Evolutionary conservation across 2,113 vertebrate genomes (phyloP), one percentile per base, ranked within the genome.

Genomic region (Paratilapia polleni): DNA sequence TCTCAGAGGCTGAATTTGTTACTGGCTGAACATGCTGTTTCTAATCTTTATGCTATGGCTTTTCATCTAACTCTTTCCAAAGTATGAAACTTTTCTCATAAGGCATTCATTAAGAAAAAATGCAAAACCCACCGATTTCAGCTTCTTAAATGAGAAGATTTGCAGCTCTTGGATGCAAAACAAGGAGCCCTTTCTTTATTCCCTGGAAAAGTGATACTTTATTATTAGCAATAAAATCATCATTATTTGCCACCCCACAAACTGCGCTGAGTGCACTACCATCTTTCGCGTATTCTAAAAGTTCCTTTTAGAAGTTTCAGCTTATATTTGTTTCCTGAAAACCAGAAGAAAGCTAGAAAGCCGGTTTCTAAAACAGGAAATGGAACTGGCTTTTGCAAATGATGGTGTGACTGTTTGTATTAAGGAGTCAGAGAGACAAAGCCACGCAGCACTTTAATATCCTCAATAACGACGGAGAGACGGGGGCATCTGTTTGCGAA

Each of bases 401-500:
- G 84, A 81, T 41, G 70, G 34, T 24, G 60, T 84, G 26, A 14
- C 49, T 61, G 78, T 90, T 79, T 88, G 78, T 85, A 57, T 61
- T 88, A 77, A 63, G 80, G 75, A 89, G 70, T 63, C 78, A 70
- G 79, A 43, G 58, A 87, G 80, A 87, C 80, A 60, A 74, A 86
- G 58, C 26, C 62, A 68, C 34, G 49, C 83, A 26, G 89, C 74
- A 73, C 86, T 92, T 85, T 88, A 92, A 94, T 92, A 90, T 89
- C 83, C 76, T 91, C 87, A 77, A 87, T 90, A 92, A 92, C 43
- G 28, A 8, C 4, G 56, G 63, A 70, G 82, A 89, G 90, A 89
- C 28, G 60, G 76, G 78, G 78, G 89, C 91, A 86, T 93, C 91
- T 92, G 90, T 89, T 91, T 85, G 86, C 89, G 85, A 85, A 92